Evolutionary conservation across 1,140 invertebrate genomes (phyloP), one percentile per base, ranked within the genome.

Genomic region (Leucophenga varia): DNA sequence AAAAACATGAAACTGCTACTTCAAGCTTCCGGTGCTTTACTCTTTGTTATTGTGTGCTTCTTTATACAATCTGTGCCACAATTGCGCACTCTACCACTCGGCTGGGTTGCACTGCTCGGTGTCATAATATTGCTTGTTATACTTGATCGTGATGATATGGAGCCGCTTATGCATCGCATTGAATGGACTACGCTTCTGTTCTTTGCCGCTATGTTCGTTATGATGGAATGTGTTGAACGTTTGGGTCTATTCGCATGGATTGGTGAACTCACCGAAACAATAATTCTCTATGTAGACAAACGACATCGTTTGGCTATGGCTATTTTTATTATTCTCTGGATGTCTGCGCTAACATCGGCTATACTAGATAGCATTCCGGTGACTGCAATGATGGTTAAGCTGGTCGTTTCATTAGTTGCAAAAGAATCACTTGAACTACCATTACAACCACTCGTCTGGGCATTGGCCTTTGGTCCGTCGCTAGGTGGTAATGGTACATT

Each of bases 341-440:
- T 89, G 2, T 89, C 88, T 0, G 87, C 87, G 0, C 28, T 89
- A n/a, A 86, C 85, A 0, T 90, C 88, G 2, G 84, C 87, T 5
- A 84, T 91, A 48, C 82, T 91, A n/a, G 89, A 91, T 57, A 91
- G 90, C 61, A 87, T 91, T 43, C 88, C 89, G 0, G 82, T 90
- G 17, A 86, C 88, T 0, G 89, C 88, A 0, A 89, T 91, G 80
- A 91, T 91, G 89, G 79, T 91, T 13, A 80, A 85, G 43, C 82
- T 91, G 32, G 81, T 87, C 0, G 81, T 80, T 0, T 78, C 79
- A 43, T 56, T 91, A 18, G 79, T 83, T 1, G 76, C 83, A 17
- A 85, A 86, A 57, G 54, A 67, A 2, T 78, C 82, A 8, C 64
- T 89, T 2, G 67, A 78, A 3, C 57, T 91, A 18, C 86, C 86